A percentile compares a stretch with the other conserved stretches of the same genome.
Conservation (phyloP, 2,113 vertebrate species). For the Labeo rohita region DNA sequence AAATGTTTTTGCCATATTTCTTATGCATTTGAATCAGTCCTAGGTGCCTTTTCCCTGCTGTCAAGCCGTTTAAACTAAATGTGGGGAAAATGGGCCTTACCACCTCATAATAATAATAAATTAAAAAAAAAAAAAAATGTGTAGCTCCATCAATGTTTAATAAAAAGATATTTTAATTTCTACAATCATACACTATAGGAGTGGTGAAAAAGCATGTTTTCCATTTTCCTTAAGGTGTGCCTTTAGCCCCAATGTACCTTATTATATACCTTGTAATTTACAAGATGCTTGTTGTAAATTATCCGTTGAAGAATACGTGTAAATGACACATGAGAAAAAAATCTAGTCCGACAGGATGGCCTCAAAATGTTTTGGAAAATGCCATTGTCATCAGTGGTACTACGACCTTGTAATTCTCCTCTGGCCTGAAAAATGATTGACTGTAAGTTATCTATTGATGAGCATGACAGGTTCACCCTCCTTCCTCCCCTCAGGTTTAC, state of each 20-base stretch:
- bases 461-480: slow-evolving; percentile 1
- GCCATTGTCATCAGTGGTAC: background rate
- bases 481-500: background rate
- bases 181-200: background rate
- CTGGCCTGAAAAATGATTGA: slow-evolving; percentile 8
- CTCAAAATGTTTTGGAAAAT: slow-evolving; percentile 13
- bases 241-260: background rate
- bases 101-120: too few relatives aligned
- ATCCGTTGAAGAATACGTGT: background rate
- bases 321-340: background rate
- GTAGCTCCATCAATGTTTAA: too few relatives aligned
- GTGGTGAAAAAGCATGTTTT: background rate
- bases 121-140: too few relatives aligned
- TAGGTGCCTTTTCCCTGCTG: too few relatives aligned
- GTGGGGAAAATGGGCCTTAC: too few relatives aligned
- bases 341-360: background rate
- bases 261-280: background rate
- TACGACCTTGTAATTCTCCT: background rate
- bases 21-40: too few relatives aligned
- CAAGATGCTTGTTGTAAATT: background rate
- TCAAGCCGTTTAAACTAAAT: too few relatives aligned
- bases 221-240: background rate
- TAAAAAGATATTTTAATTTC: background rate
- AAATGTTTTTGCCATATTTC: too few relatives aligned
- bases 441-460: slow-evolving; percentile 11